These are phyloP conservation scores for Ennomos quercinarius DNA, from an alignment of 2,888 invertebrate species.

Conservation along the genomic window DNA sequence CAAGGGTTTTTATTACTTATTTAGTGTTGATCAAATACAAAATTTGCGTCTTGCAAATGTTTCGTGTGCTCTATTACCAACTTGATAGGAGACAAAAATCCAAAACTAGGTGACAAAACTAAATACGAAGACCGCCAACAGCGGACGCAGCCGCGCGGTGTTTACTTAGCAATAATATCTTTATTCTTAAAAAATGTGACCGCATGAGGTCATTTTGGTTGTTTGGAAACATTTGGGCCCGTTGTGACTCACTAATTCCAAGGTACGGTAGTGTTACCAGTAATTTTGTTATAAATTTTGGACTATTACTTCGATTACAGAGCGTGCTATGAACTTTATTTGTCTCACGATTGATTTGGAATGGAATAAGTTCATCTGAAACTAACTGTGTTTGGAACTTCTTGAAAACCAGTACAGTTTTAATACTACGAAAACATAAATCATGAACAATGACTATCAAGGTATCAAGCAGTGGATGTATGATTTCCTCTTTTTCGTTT, in stretches of 20 bases:
- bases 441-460: no score
- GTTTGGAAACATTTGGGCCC: constrained; percentile 59
- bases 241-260: constrained; percentile 44
- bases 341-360: no score
- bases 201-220: constrained; percentile 64
- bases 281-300: background rate
- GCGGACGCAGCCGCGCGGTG: constrained; percentile 34
- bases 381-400: no score
- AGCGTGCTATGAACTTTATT: no score
- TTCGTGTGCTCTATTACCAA: background rate
- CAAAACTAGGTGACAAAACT: constrained; percentile 20
- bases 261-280: constrained; percentile 40
- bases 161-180: constrained; percentile 51
- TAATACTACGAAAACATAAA: no score
- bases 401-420: no score
- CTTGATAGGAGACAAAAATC: constrained; percentile 3
- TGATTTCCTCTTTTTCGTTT: no score
- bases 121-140: constrained; percentile 24
- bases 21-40: no score
- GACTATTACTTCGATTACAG: background rate
- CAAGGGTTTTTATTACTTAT: no score
- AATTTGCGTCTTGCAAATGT: no score
- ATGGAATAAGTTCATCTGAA: no score
- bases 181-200: constrained; percentile 55
- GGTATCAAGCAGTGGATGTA: no score